Evolutionary conservation across 2,113 vertebrate species (phyloP), one percentile per base, ranked within the genome.

Genomic region (Meriones unguiculatus): DNA sequence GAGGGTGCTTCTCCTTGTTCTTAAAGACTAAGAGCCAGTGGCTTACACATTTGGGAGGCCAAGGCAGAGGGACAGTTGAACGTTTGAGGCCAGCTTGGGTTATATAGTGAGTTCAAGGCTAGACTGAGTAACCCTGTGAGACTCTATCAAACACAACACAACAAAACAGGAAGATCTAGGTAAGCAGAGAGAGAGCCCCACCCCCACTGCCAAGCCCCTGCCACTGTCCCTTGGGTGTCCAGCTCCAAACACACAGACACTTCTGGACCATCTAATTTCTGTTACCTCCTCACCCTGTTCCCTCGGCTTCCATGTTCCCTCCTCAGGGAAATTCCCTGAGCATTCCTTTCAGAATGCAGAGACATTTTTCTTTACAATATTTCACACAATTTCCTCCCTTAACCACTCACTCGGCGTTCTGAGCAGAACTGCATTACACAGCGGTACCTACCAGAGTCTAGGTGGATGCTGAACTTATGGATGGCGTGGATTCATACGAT

Each of bases 401-500:
- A 73, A 41, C 81, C 69, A 72, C 14, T 54, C 35, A 57, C 57
- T 82, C 80, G 75, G 89, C 90, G 54, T 46, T 41, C 38, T 24
- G 57, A 84, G 54, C 0, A 9, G 28, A 59, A 7, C 20, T 32
- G 81, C 0, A 54, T 46, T 3, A 32, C 9, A 72, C 73, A 82
- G 86, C 2, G 28, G 75, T 75, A 78, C 41, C 88, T 25, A 81
- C 35, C 0, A 75, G 72, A 24, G 35, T 57, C 7, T 25, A 57
- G 89, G 91, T 54, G 89, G 87, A 80, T 92, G 81, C 5, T 12
- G n/a, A 96, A 59, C 57, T 87, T 85, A 73, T 22, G 93, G 80
- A 90, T 70, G 88, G 65, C 24, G 41, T 64, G 25, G 30, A n/a
- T 46, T 91, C 12, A 32, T 82, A 32, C 1, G 25, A 7, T 46